Conservation (phyloP, 2,797 vertebrate species). For the Sebastes oblongus region DNA sequence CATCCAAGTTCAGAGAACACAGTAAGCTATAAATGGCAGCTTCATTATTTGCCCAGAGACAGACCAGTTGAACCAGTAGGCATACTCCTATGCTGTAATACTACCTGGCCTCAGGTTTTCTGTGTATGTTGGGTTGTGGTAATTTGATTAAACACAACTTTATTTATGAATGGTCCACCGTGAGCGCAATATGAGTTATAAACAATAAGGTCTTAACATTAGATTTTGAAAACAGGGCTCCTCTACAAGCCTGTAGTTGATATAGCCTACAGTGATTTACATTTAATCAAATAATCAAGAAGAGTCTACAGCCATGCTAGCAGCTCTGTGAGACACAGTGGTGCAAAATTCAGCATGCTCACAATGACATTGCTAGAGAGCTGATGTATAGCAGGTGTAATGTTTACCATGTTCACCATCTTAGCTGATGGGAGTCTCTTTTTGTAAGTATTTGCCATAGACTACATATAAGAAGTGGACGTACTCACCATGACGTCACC, state of each 20-base stretch:
- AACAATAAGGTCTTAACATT: not conserved
- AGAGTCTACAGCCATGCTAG: not conserved
- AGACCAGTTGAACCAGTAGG: not conserved
- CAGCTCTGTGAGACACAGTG: not conserved
- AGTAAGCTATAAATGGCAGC: conserved; percentile 18
- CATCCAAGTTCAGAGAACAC: conserved; percentile 1
- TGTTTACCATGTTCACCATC: not conserved
- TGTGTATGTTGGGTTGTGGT: not conserved
- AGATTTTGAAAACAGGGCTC: not conserved
- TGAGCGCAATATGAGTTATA: not conserved
- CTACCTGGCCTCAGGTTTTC: not conserved
- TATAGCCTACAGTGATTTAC: not conserved
- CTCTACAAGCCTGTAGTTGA: not conserved
- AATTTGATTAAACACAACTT: not conserved
- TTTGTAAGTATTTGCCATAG: no score
- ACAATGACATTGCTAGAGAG: not conserved
- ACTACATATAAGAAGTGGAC: no score
- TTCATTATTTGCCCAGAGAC: conserved; percentile 25
- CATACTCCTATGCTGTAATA: not conserved
- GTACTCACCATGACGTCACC: no score
- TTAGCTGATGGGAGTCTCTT: not conserved
- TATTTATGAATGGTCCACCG: not conserved
- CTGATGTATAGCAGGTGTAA: not conserved
- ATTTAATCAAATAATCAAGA: not conserved
- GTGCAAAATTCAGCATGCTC: not conserved